Conservation (phyloP, 1,140 invertebrate species). For the Tetramorium parvispinum region DNA sequence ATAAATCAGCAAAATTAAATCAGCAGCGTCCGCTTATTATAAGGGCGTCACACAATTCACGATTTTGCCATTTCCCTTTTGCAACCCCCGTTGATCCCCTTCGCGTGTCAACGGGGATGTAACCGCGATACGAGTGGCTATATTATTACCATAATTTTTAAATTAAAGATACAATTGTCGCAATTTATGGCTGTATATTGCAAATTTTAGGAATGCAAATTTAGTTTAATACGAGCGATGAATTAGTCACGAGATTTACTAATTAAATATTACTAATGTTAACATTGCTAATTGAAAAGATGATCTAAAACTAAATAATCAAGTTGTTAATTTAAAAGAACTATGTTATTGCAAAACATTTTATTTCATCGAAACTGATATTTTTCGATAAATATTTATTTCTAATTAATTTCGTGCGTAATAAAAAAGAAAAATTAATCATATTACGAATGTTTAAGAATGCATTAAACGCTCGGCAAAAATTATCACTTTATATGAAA, state of each 20-base stretch:
- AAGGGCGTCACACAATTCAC: background rate
- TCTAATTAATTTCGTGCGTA: background rate
- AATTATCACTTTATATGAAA: background rate
- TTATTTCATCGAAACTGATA: background rate
- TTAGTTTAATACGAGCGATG: background rate
- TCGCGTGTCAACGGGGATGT: background rate
- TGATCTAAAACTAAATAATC: conserved; percentile 1
- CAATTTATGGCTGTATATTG: background rate
- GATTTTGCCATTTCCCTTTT: background rate
- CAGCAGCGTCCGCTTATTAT: conserved; percentile 56
- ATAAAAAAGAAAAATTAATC: background rate
- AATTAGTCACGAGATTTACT: conserved; percentile 16
- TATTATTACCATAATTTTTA: conserved; percentile 31
- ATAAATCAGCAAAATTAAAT: conserved; percentile 67
- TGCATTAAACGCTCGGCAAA: background rate
- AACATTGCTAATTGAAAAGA: background rate
- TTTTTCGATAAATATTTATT: background rate
- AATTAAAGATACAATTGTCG: conserved; percentile 7
- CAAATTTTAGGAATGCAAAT: background rate
- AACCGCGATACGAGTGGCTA: background rate
- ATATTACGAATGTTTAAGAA: background rate
- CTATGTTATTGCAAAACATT: background rate
- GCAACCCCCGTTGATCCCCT: background rate
- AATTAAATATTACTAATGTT: background rate
- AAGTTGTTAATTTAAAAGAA: background rate